Evolutionary conservation across 2,113 vertebrate species (phyloP).

Genomic region (Epinephelus moara): DNA sequence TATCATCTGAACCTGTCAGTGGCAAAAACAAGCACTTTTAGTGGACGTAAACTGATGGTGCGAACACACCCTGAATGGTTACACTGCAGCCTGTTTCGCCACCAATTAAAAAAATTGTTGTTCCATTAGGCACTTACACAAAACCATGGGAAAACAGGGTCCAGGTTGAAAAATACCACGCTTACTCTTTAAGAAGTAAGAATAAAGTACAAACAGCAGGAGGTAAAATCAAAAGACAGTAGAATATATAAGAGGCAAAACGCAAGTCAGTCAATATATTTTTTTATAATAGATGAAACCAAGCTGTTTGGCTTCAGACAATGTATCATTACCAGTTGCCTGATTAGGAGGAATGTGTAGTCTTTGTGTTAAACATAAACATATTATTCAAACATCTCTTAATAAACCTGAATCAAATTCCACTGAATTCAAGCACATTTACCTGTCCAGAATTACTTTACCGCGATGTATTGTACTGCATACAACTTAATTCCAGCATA

Average conservation of each 20-base stretch:
- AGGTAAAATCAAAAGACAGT: not conserved
- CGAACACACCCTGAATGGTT: too few relatives aligned
- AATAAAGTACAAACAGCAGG: not conserved
- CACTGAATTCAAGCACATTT: conserved; percentile 19
- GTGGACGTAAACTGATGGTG: too few relatives aligned
- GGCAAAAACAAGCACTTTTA: too few relatives aligned
- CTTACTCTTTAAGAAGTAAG: not conserved
- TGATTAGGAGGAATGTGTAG: not conserved
- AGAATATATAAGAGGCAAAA: not conserved
- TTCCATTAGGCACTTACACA: too few relatives aligned
- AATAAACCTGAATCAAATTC: not conserved
- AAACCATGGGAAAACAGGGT: too few relatives aligned
- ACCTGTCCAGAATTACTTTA: conserved; percentile 2
- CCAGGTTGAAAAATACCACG: too few relatives aligned
- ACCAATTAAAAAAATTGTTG: too few relatives aligned
- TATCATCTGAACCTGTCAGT: too few relatives aligned
- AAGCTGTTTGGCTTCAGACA: not conserved
- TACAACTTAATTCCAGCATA: conserved; percentile 8
- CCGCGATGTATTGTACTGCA: conserved; percentile 6
- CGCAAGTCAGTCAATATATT: not conserved
- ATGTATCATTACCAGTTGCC: not conserved
- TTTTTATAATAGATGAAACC: not conserved
- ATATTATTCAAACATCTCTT: conserved; percentile 9
- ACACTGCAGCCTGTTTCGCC: too few relatives aligned
- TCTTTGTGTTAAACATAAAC: conserved; percentile 2